phyloP scores from a whole-genome alignment of 2,888 invertebrate species.

The Anorthoa munda region DNA sequence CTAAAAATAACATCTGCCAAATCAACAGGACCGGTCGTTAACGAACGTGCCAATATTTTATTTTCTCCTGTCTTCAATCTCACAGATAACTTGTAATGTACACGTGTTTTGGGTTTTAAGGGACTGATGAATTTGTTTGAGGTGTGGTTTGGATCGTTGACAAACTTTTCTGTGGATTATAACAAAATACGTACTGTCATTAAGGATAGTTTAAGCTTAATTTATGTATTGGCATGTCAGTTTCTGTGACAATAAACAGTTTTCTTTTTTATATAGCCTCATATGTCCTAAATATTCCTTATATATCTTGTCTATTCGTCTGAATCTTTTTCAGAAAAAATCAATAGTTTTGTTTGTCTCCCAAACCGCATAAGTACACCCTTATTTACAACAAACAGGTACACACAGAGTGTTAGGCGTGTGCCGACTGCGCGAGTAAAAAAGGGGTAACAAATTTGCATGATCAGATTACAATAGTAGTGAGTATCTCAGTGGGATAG shows the following conservation, averaged over 20 bases:
- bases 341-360: neutral
- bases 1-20: slow-evolving; percentile 89
- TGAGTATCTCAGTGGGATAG: slow-evolving; percentile 77
- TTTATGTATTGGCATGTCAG: too few relatives aligned
- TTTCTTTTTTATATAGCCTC: too few relatives aligned
- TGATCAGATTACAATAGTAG: slow-evolving; percentile 71
- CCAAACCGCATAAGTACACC: slow-evolving; percentile 5
- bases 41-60: slow-evolving; percentile 83
- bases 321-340: neutral
- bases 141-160: neutral
- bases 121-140: slow-evolving; percentile 30
- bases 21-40: slow-evolving; percentile 84
- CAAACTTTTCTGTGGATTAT: neutral
- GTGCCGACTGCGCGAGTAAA: slow-evolving; percentile 44
- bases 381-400: slow-evolving; percentile 12
- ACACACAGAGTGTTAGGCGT: slow-evolving; percentile 22
- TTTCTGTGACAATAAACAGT: too few relatives aligned
- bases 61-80: slow-evolving; percentile 69
- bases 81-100: slow-evolving; percentile 63
- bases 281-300: too few relatives aligned
- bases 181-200: neutral
- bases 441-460: slow-evolving; percentile 74
- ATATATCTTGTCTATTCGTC: neutral
- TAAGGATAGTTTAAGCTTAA: too few relatives aligned
- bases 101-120: slow-evolving; percentile 56